Evolutionary conservation across 1,140 invertebrate species (phyloP), one percentile per base, ranked within the genome.

Genomic region (Pteromalus puparum): DNA sequence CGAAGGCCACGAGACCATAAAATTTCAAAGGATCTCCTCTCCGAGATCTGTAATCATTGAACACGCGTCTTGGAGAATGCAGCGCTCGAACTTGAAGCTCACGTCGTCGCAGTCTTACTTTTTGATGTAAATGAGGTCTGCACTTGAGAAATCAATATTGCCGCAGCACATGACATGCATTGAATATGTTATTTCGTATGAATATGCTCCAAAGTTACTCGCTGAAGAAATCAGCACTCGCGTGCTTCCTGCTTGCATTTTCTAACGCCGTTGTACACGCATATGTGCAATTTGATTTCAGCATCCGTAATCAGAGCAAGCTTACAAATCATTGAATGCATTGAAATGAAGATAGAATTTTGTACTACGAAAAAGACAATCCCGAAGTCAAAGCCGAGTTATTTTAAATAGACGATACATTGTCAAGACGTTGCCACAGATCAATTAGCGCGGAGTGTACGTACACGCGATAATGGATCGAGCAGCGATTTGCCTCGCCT

Each of bases 121-220:
- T n/a, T 30, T n/a, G 48, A 73, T 79, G 67, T 73, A 73, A 84
- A 84, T 84, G 42, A 73, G 13, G 24, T 15, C 15, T 61, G 21
- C n/a, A 65, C n/a, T 79, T 78, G 38, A 53, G 46, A 70, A 83
- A 78, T 84, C 67, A 38, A 78, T 77, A 72, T 70, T 70, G 74
- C 65, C 61, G 13, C 21, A 26, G 4, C 28, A 2, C 72, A 28
- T 4, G 28, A 42, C 82, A 65, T 53, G 82, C 46, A 38, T 42
- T 73, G 73, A 78, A 84, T 84, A 26, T 34, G 1, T 73, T 26
- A 65, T 78, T 61, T 68, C 74, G 46, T 68, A 68, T 70, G 61
- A 83, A 77, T 83, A 77, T 24, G 75, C 12, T 82, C 42, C 2
- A 42, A 38, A 30, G 15, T 48, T 26, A n/a, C 67, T n/a, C 26